Base-by-base conservation (phyloP, 2,888 invertebrate genomes). In the Watsonalla cultraria region DNA sequence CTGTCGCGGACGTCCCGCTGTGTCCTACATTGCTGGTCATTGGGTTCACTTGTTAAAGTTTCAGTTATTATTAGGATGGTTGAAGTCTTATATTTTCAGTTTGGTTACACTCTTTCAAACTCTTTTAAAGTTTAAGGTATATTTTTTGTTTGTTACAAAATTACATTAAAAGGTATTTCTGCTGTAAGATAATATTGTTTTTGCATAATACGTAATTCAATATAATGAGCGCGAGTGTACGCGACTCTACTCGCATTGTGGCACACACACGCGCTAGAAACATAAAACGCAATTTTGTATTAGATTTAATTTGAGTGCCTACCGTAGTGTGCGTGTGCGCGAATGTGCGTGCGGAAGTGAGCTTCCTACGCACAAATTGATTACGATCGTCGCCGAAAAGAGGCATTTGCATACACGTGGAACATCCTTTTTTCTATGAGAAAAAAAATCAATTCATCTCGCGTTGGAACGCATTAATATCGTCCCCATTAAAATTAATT, bases 251-350 rank as follows among this genome's bases (percentile, higher is more conserved):
- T 86, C 84, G 80, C 81, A 88, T 85, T 87, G 89, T 88, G 76
- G 80, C 89, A 86, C 87, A 76, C 74, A 77, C 81, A 80, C 82
- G 75, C 80, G 82, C 86, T 83, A 86, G 82, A 82, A 87, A 88
- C 87, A 87, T 89, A 89, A 90, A 89, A 90, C 90, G 90, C 89
- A 90, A 90, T 90, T 90, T 90, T 89, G 90, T 90, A 90, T 90
- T 90, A 90, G 90, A 90, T 90, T 90, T 90, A 90, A 90, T 90
- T 90, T 89, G 90, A 80, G 76, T 76, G 79, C 55, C 51, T 46
- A 54, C 51, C 54, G 55, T 54, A 62, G 77, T 74, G 79, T 70
- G 71, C 55, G 68, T 61, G 74, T 74, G 77, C 70, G 76, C 79
- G 78, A 76, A 78, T 78, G 78, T 72, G 67, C 77, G 71, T 66